A percentile compares a stretch with the other conserved stretches of the same genome.
phyloP scores from a whole-genome alignment of 2,113 vertebrate species.

The Phalacrocorax carbo region DNA sequence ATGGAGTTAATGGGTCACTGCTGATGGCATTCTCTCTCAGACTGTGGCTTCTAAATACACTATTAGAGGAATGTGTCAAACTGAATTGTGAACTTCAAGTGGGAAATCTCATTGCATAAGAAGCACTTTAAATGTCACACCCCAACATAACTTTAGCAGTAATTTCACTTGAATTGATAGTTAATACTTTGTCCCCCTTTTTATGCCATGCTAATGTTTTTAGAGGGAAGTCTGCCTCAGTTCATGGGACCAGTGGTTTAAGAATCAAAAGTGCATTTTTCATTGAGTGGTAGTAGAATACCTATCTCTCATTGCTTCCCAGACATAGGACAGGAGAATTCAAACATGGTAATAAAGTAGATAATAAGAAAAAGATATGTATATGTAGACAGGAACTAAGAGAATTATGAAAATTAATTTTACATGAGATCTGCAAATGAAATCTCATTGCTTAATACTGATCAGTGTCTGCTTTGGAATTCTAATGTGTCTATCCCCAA shows the following conservation, averaged over 20 bases:
- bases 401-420: constrained; percentile 78
- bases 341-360: constrained; percentile 64
- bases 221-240: background rate
- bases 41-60: background rate
- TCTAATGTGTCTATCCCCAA: constrained; percentile 45
- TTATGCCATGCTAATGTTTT: background rate
- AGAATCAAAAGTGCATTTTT: background rate
- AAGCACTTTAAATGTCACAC: constrained; percentile 4
- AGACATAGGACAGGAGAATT: constrained; percentile 26
- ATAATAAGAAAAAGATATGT: constrained; percentile 66
- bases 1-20: background rate
- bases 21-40: background rate
- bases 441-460: constrained; percentile 65
- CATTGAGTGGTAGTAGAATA: background rate
- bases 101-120: background rate
- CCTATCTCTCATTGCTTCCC: background rate
- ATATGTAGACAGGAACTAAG: constrained; percentile 66
- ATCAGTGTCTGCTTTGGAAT: constrained; percentile 56
- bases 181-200: background rate
- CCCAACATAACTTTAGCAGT: background rate
- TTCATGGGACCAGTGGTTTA: background rate
- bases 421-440: constrained; percentile 73
- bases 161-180: constrained; percentile 43
- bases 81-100: background rate
- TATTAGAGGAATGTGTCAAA: background rate